Evolutionary conservation across 2,888 invertebrate species (phyloP).

Genomic region (Synanthedon andrenaeformis): DNA sequence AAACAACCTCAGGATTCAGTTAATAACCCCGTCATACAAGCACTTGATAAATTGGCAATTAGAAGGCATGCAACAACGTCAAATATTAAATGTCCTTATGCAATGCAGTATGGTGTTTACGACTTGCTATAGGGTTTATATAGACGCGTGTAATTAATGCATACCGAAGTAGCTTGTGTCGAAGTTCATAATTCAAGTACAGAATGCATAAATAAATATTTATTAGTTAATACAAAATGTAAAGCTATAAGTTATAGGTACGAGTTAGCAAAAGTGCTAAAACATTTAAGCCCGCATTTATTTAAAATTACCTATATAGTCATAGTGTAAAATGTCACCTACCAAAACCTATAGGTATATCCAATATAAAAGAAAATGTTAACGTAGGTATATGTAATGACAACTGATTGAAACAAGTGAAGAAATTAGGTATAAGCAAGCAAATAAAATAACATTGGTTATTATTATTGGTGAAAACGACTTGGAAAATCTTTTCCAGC

Average conservation of each 20-base stretch:
- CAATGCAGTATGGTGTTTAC: background rate
- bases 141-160: background rate
- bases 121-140: background rate
- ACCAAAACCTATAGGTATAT: too few relatives aligned
- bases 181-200: background rate
- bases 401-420: too few relatives aligned
- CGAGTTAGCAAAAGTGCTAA: too few relatives aligned
- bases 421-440: too few relatives aligned
- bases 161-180: background rate
- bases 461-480: too few relatives aligned
- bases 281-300: background rate
- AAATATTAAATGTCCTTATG: background rate
- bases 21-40: constrained; percentile 13
- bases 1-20: constrained; percentile 9
- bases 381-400: too few relatives aligned
- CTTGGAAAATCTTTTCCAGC: too few relatives aligned
- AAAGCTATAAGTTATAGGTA: too few relatives aligned
- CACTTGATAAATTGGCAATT: constrained; percentile 13
- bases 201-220: background rate
- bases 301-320: background rate
- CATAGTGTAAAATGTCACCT: too few relatives aligned
- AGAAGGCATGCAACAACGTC: constrained; percentile 2
- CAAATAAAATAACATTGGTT: too few relatives aligned
- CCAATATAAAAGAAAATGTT: too few relatives aligned
- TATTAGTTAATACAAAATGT: background rate